Evolutionary conservation across 2,888 invertebrate genomes (phyloP).

Genomic region (Eledona agricola): DNA sequence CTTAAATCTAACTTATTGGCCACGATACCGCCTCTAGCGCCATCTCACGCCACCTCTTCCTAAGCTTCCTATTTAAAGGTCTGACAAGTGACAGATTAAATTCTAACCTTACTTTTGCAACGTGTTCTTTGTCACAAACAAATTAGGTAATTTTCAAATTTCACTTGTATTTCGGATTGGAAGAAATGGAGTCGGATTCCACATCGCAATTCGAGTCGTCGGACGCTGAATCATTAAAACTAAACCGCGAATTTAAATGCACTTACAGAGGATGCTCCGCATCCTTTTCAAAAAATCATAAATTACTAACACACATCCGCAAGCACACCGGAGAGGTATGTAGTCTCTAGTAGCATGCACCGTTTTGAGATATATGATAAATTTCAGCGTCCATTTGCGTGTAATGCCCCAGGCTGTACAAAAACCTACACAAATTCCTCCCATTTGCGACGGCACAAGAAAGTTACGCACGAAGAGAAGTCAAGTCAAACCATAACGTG

Average conservation of each 20-base stretch:
- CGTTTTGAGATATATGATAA: background rate
- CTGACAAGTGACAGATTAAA: too few relatives aligned
- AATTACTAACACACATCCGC: background rate
- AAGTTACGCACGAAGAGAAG: slow-evolving; percentile 12
- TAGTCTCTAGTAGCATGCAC: background rate
- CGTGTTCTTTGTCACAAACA: too few relatives aligned
- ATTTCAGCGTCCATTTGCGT: slow-evolving; percentile 25
- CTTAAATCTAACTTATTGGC: too few relatives aligned
- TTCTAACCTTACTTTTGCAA: too few relatives aligned
- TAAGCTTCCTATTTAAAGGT: too few relatives aligned
- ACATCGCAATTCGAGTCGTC: too few relatives aligned
- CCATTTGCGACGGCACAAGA: slow-evolving; percentile 25
- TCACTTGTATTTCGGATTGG: too few relatives aligned
- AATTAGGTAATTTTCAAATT: too few relatives aligned
- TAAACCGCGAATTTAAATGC: background rate
- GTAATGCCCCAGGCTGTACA: slow-evolving; percentile 22
- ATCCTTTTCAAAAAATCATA: background rate
- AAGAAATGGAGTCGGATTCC: too few relatives aligned
- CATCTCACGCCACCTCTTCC: too few relatives aligned
- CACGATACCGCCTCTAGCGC: too few relatives aligned
- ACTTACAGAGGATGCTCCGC: background rate
- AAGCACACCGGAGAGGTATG: slow-evolving; percentile 14
- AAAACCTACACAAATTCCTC: slow-evolving; percentile 31
- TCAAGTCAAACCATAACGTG: slow-evolving; percentile 28
- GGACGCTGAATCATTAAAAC: too few relatives aligned